Evolutionary conservation across 53 echinoderm and acorn worm species (phyloP), one percentile per base, ranked within the genome.

Genomic region (Echinarachnius parma): DNA sequence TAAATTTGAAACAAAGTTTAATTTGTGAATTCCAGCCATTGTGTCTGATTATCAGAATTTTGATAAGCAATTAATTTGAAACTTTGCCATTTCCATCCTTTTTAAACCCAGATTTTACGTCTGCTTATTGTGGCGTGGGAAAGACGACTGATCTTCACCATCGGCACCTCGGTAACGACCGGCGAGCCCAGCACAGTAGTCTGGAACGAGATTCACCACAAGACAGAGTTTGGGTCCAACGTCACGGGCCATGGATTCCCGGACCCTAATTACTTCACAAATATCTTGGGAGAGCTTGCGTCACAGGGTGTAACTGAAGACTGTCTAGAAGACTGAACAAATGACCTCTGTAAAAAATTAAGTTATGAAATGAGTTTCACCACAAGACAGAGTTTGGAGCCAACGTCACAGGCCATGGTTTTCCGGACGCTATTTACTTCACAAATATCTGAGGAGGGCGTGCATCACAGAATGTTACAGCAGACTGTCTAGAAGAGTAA

Each of bases 131-230:
- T 91, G 7, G 96, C 96, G 5, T 96, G 96, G 96, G 96, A 96
- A 11, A 61, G 96, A 3, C 87, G 96, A 19, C 80, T 96, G 4
- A 78, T 91, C 28, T 96, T 96, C 82, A 96, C 96, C 28, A 79
- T 96, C 4, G 91, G 82, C 0, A 96, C 91, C 2, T 96, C 96
- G 14, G 96, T 86, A 28, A 96, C 96, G 14, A 91, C 96, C 5
- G 91, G 96, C 14, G 91, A 96, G 42, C 39, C 79, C 39, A 82
- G 85, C 72, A 96, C 96, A 9, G 96, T 96, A 18, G 82, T 90
- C 24, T 96, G 96, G 96, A 96, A 96, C 46, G 96, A 96, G 66
- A 96, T 96, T 48, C 96, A 96, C 58, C 96, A 96, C 81, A 96
- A 96, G 84, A 96, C 96, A 1, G 96, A 96, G 77, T 91, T 96